Evolutionary conservation across 2,888 invertebrate genomes (phyloP).

Genomic region (Papilio elwesi): DNA sequence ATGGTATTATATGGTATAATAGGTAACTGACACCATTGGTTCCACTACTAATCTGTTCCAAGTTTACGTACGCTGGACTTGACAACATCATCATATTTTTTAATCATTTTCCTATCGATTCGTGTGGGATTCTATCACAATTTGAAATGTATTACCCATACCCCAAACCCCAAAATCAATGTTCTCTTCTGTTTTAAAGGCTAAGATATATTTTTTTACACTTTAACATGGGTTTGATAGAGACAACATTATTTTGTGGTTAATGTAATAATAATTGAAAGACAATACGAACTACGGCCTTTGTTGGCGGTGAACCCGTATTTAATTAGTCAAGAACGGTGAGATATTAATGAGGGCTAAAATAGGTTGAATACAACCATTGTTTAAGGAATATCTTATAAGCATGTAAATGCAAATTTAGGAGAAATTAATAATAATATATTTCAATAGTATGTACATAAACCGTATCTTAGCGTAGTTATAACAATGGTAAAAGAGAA

Average conservation of each 20-base stretch:
- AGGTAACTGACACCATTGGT: too few relatives aligned
- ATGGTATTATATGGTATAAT: too few relatives aligned
- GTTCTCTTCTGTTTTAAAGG: too few relatives aligned
- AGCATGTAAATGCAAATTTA: constrained; percentile 13
- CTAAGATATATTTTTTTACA: too few relatives aligned
- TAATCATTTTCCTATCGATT: too few relatives aligned
- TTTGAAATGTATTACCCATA: too few relatives aligned
- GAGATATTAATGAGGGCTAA: constrained; percentile 28
- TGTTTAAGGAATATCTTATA: constrained; percentile 20
- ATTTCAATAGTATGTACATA: background rate
- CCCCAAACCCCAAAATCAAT: too few relatives aligned
- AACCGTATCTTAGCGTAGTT: background rate
- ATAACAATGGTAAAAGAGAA: background rate
- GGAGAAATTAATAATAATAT: constrained; percentile 12
- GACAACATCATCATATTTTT: too few relatives aligned
- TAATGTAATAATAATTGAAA: constrained; percentile 20
- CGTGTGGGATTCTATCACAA: too few relatives aligned
- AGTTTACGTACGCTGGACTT: too few relatives aligned
- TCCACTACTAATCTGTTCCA: too few relatives aligned
- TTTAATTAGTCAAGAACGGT: constrained; percentile 36
- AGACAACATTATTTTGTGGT: constrained; percentile 2
- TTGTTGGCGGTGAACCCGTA: constrained; percentile 33
- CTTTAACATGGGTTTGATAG: too few relatives aligned
- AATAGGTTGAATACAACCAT: constrained; percentile 30
- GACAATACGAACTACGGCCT: constrained; percentile 29